Conservation (phyloP, 2,113 vertebrate genomes). For the Picathartes gymnocephalus region DNA sequence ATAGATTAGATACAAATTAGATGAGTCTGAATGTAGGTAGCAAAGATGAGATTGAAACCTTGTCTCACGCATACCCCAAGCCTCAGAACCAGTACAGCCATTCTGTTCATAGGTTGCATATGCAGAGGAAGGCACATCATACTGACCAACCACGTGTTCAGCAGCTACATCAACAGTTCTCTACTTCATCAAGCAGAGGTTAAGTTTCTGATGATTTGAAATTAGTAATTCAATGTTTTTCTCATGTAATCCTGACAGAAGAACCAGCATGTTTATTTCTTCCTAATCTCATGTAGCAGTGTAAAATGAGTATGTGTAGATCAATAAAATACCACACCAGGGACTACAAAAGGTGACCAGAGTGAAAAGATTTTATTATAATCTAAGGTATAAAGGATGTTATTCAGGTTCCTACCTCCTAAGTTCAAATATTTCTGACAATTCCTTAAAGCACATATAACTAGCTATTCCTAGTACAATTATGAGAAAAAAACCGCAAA, state of each 20-base stretch:
- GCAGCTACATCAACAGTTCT: not conserved
- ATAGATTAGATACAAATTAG: too few relatives aligned
- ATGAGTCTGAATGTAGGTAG: not conserved
- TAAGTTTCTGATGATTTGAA: not conserved
- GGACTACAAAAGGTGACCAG: not conserved
- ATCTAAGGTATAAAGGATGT: not conserved
- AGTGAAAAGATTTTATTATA: not conserved
- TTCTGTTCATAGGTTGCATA: rapidly evolving
- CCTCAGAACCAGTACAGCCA: not conserved
- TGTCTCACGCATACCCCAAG: not conserved
- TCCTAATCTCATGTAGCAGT: not conserved
- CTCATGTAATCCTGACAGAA: not conserved
- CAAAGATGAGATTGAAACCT: not conserved
- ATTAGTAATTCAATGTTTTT: not conserved
- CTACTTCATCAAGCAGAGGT: not conserved
- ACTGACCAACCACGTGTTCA: not conserved
- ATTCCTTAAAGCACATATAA: not conserved
- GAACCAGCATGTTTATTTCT: not conserved
- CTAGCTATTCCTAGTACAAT: not conserved
- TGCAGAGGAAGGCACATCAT: not conserved
- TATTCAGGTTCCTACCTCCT: not conserved
- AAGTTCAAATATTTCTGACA: not conserved
- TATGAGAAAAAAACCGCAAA: not conserved
- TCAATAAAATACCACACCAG: not conserved
- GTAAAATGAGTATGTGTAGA: not conserved